A percentile compares a stretch with the other conserved stretches of the same genome.
These are phyloP conservation scores for Euura saliciscinereae DNA, from an alignment of 1,140 invertebrate species.

Conservation along the genomic window DNA sequence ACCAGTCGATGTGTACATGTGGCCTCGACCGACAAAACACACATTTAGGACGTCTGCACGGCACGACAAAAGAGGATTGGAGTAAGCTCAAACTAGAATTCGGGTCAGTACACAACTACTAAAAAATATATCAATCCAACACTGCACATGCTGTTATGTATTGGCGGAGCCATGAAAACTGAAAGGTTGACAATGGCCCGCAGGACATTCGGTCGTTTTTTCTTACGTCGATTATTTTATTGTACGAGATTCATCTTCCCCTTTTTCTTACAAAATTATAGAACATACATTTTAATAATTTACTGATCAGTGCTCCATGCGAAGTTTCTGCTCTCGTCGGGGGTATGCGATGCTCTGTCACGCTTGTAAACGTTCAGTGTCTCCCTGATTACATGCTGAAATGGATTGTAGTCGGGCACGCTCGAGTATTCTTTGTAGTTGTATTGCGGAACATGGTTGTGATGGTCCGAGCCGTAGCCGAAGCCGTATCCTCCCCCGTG, in stretches of 20 bases:
- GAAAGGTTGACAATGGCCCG: too few species aligned
- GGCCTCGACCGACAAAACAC: neutral
- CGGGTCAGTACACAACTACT: too few species aligned
- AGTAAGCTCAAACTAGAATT: too few species aligned
- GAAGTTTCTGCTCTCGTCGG: constrained; percentile 40
- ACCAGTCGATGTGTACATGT: neutral
- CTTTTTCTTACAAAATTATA: neutral
- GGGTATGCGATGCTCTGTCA: constrained; percentile 34
- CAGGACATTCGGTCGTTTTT: too few species aligned
- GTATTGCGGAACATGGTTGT: neutral
- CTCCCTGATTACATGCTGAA: constrained; percentile 50
- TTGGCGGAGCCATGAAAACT: too few species aligned
- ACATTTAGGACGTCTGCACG: neutral
- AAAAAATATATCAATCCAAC: too few species aligned
- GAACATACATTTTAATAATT: neutral
- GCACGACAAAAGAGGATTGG: neutral
- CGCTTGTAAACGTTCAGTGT: constrained; percentile 51
- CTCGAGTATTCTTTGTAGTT: neutral
- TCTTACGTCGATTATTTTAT: neutral
- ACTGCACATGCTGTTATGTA: too few species aligned
- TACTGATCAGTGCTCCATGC: constrained; percentile 34
- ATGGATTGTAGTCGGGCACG: constrained; percentile 31
- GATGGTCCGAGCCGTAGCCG: constrained; percentile 21
- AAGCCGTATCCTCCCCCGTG: constrained; percentile 18
- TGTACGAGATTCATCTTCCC: neutral